These are phyloP conservation scores for Leucophenga varia DNA, from an alignment of 1,140 invertebrate species.

Conservation along the genomic window DNA sequence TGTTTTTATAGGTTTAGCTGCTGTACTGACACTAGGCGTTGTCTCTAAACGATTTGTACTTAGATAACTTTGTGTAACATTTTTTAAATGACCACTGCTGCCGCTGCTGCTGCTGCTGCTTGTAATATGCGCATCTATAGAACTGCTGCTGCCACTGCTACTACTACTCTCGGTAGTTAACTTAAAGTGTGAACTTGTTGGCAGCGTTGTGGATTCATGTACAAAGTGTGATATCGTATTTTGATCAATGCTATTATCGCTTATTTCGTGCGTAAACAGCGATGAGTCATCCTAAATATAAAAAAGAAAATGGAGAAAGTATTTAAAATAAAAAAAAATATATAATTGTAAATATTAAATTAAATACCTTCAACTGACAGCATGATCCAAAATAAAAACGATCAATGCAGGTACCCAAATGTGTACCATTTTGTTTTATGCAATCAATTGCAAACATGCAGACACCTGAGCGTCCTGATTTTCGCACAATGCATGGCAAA, in stretches of 20 bases:
- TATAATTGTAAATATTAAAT: background rate
- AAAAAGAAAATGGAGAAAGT: background rate
- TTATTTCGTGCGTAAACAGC: constrained; percentile 52
- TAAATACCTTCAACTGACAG: constrained; percentile 69
- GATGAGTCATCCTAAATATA: constrained; percentile 38
- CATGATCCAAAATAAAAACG: constrained; percentile 90
- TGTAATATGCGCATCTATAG: constrained; percentile 17
- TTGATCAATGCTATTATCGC: constrained; percentile 59
- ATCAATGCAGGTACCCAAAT: constrained; percentile 88
- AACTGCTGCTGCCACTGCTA: background rate
- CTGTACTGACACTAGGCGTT: too few relatives aligned
- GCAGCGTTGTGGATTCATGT: constrained; percentile 54
- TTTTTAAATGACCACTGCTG: constrained; percentile 36
- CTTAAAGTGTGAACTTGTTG: constrained; percentile 42
- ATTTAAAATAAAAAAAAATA: background rate
- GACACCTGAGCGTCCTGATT: constrained; percentile 75
- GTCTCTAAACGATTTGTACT: too few relatives aligned
- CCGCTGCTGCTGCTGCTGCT: constrained; percentile 11
- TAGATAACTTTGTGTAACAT: constrained; percentile 40
- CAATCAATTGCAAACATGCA: constrained; percentile 96
- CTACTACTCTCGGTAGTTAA: constrained; percentile 28
- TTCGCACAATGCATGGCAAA: constrained; percentile 78
- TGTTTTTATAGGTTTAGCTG: constrained; percentile 1
- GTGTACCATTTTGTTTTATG: constrained; percentile 85
- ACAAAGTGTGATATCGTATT: constrained; percentile 58